phyloP scores from a whole-genome alignment of 2,797 vertebrate species.

The Aphelocoma californica region DNA sequence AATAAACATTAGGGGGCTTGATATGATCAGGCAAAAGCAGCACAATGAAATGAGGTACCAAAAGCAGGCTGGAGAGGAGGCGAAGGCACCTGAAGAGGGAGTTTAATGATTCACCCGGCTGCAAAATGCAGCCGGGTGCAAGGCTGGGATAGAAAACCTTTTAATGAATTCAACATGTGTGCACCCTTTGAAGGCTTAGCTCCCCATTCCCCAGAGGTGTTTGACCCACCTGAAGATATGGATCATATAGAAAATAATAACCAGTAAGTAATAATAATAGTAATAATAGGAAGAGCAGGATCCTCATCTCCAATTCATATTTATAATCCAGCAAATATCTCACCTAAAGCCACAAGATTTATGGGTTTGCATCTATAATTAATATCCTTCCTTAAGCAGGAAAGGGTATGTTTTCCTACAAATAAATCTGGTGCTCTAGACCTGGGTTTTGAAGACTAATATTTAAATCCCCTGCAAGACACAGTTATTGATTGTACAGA shows the following conservation, averaged over 20 bases:
- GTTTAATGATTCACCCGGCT: slow-evolving; percentile 31
- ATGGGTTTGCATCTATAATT: slow-evolving; percentile 65
- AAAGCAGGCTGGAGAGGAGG: background rate
- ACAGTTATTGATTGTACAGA: background rate
- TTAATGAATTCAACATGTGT: slow-evolving; percentile 41
- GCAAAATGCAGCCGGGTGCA: background rate
- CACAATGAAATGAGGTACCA: slow-evolving; percentile 34
- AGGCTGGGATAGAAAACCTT: background rate
- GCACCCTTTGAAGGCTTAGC: background rate
- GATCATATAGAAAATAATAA: slow-evolving; percentile 31
- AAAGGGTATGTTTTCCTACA: slow-evolving; percentile 15
- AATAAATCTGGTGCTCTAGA: slow-evolving; percentile 42
- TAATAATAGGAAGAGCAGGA: slow-evolving; percentile 43
- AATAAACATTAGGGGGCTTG: slow-evolving; percentile 59
- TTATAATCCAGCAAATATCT: slow-evolving; percentile 49
- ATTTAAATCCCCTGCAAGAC: slow-evolving; percentile 46
- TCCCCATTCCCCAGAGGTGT: background rate
- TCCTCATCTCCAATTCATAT: slow-evolving; percentile 58
- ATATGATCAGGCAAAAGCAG: slow-evolving; percentile 52
- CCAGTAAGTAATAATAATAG: slow-evolving; percentile 52
- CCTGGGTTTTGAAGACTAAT: slow-evolving; percentile 39
- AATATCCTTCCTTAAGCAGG: slow-evolving; percentile 47
- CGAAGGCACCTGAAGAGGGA: slow-evolving; percentile 14
- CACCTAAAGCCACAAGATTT: slow-evolving; percentile 52
- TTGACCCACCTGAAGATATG: slow-evolving; percentile 36